Conservation (phyloP, 1,140 invertebrate species). For the Heliconius melpomene region DNA sequence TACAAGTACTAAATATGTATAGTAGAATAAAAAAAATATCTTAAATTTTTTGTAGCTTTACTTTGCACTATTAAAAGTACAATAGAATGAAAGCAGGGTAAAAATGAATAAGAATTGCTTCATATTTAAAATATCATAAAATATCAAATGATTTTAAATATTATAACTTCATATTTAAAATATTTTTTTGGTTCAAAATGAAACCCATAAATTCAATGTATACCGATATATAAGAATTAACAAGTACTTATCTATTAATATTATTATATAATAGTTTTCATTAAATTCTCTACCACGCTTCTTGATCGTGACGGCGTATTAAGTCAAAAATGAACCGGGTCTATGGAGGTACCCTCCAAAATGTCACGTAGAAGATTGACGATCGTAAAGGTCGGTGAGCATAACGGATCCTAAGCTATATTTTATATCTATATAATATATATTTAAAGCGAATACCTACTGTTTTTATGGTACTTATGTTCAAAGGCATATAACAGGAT, state of each 20-base stretch:
- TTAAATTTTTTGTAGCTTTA: no score
- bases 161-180: no score
- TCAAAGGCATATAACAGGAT: constrained; percentile 1
- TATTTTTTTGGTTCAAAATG: no score
- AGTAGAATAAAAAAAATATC: no score
- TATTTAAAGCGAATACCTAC: background rate
- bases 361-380: constrained; percentile 51
- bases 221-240: no score
- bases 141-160: no score
- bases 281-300: constrained; percentile 21
- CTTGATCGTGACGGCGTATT: constrained; percentile 39
- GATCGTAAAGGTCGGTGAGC: constrained; percentile 32
- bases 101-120: no score
- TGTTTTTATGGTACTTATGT: constrained; percentile 7
- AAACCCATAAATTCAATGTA: no score
- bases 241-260: background rate
- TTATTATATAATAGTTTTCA: constrained; percentile 2
- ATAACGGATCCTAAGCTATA: constrained; percentile 20
- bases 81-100: no score
- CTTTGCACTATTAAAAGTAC: no score
- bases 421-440: background rate
- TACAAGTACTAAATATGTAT: no score
- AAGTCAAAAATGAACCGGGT: constrained; percentile 41
- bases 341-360: constrained; percentile 32
- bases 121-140: no score